Evolutionary conservation across 2,888 invertebrate species (phyloP).

Genomic region (Oxycera nigricornis): DNA sequence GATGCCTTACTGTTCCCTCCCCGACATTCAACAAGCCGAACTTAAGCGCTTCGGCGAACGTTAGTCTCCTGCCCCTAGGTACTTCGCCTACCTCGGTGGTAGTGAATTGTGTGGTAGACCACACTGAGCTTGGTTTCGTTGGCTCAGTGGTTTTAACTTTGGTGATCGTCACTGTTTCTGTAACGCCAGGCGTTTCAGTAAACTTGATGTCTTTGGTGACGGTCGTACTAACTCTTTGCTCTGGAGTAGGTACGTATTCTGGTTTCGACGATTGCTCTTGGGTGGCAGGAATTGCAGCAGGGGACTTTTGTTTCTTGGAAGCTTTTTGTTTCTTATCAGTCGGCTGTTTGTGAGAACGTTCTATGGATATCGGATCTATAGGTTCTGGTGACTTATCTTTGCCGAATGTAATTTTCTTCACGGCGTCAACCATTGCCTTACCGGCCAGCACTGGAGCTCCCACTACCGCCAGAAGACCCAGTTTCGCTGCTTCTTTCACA

Average conservation of each 20-base stretch:
- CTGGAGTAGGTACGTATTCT: neutral
- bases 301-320: neutral
- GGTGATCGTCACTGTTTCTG: neutral
- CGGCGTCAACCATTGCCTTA: slow-evolving; percentile 82
- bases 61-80: slow-evolving; percentile 64
- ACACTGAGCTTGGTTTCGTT: too few species aligned
- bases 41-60: slow-evolving; percentile 73
- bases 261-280: neutral
- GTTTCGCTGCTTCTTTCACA: slow-evolving; percentile 78
- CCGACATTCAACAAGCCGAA: slow-evolving; percentile 71
- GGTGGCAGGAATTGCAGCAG: slow-evolving; percentile 77
- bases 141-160: too few species aligned
- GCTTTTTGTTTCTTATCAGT: too few species aligned
- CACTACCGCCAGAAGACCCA: slow-evolving; percentile 84
- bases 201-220: neutral
- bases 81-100: too few species aligned
- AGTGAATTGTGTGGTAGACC: too few species aligned
- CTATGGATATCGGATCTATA: slow-evolving; percentile 84
- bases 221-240: neutral
- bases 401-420: slow-evolving; percentile 65
- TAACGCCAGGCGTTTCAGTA: neutral
- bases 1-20: slow-evolving; percentile 72
- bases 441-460: slow-evolving; percentile 90
- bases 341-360: too few species aligned
- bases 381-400: slow-evolving; percentile 57